Base-by-base conservation (phyloP, 1,140 invertebrate species). In the Zaprionus kolodkinae region DNA sequence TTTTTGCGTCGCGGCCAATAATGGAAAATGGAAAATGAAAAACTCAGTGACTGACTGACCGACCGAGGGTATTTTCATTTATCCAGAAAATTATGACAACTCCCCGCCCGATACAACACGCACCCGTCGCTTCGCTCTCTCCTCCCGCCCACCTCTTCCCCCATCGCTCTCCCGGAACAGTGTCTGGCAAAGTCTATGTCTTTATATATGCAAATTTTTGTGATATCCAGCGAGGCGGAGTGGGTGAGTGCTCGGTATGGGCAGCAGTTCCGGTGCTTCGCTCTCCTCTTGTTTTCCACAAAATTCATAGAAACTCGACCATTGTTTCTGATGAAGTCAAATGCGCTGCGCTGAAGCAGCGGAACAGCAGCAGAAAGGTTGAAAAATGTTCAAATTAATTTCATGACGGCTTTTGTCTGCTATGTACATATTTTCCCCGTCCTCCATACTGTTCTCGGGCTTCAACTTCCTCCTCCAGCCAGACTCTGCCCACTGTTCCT, bases 361-460 rank as follows among this genome's bases (percentile, higher is more conserved):
- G 64, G 30, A 54, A 67, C 33, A 52, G 50, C 33, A 57, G 48
- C 27, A 15, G 50, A 79, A 81, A 78, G 64, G 70, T 78, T 75
- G 71, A 67, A 69, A 86, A 88, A 89, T 89, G 73, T 85, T 89
- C 68, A 88, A 88, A 89, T 88, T 88, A 88, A 89, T 89, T 88
- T 85, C 76, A 79, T 72, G 79, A 79, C 79, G 68, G 62, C 67
- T 67, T 74, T 78, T 78, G 63, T 74, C 62, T 76, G 45, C 35
- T 56, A 78, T 62, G 33, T 52, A 69, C 59, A 63, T 63, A 69
- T 63, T 57, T 74, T 43, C 21, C 7, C 17, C n/a, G 15, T 13
- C 35, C 38, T 57, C 30, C 27, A 11, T 27, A 52, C 50, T 27
- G 50, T 52, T 52, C 25, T 27, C 54, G n/a, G n/a, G 40, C 54